Percentiles rank a stretch among this genome's conserved stretches.
phyloP scores from a whole-genome alignment of 2,888 invertebrate species.

The Latrodectus elegans region DNA sequence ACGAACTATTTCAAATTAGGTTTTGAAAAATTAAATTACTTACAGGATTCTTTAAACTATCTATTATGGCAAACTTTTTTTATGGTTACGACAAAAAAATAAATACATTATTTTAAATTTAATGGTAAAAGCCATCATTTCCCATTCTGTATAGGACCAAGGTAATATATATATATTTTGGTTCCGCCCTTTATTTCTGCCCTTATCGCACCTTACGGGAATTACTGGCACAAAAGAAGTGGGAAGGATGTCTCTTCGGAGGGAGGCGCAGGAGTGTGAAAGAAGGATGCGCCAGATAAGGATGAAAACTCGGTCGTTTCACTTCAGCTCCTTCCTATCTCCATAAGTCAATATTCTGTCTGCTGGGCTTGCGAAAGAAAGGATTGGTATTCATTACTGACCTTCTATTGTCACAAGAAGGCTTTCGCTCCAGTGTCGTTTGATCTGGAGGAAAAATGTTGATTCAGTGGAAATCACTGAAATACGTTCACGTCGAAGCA shows the following conservation, averaged over 20 bases:
- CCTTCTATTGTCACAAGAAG: background rate
- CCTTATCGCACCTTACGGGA: slow-evolving; percentile 43
- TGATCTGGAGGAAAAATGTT: background rate
- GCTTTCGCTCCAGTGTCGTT: slow-evolving; percentile 3
- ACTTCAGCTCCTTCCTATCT: slow-evolving; percentile 28
- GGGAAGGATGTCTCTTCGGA: slow-evolving; percentile 35
- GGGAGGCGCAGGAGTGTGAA: slow-evolving; percentile 8
- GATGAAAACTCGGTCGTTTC: slow-evolving; percentile 15
- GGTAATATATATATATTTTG: slow-evolving; percentile 10
- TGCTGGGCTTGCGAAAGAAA: slow-evolving; percentile 11
- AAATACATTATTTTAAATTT: background rate
- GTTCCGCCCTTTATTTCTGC: slow-evolving; percentile 5
- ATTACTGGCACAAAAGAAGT: slow-evolving; percentile 41
- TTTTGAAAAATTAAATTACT: no score
- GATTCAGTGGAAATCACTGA: no score
- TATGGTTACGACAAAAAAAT: no score
- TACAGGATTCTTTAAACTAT: no score
- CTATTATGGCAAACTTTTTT: no score
- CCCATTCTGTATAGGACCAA: background rate
- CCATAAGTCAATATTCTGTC: slow-evolving; percentile 48
- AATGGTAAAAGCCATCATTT: slow-evolving; percentile 19
- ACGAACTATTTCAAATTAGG: no score
- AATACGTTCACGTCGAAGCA: no score
- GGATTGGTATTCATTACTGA: background rate
- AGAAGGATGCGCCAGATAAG: slow-evolving; percentile 28